Evolutionary conservation across 2,888 invertebrate species (phyloP), one percentile per base, ranked within the genome.

Genomic region (Iphiclides podalirius): DNA sequence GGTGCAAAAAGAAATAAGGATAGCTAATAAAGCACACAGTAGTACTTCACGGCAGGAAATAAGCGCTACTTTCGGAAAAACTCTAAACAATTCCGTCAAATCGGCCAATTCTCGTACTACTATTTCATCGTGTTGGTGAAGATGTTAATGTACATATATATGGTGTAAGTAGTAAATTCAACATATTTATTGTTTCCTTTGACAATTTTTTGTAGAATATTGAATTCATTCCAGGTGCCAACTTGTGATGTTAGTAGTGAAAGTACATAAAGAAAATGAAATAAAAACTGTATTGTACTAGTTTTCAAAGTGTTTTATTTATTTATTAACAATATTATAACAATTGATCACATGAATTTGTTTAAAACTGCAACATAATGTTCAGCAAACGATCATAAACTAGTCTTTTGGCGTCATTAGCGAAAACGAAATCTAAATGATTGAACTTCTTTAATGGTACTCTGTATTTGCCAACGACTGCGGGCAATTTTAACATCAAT

Each of bases 381-480:
- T 79, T 83, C 4, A 90, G 39, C 60, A 87, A 58, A 54, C 90
- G 70, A 59, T 90, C 64, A 61, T 94, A 93, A 0, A 94, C 75
- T 33, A 93, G 72, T 39, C 74, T 80, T 14, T 91, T 88, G 0
- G 90, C 92, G 61, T 91, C 84, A 40, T 81, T 90, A 1, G 89
- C 90, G 61, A 90, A 91, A 2, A 92, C 76, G 57, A 91, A 90
- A 63, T 92, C 92, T 37, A 92, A 64, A 62, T 92, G 92, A 58
- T 89, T 90, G 62, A 90, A 90, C 46, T 83, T 73, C 2, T 72
- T 57, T 39, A 87, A 57, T 0, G 85, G 78, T 0, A 91, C 88
- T 60, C 79, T 70, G 54, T 79, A 86, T 59, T 83, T 82, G n/a
- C 88, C 90, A 0, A 90, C 58, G 0, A 76, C 75, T 8, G 79